Conservation (phyloP, 2,113 vertebrate species). For the Coregonus clupeaformis region DNA sequence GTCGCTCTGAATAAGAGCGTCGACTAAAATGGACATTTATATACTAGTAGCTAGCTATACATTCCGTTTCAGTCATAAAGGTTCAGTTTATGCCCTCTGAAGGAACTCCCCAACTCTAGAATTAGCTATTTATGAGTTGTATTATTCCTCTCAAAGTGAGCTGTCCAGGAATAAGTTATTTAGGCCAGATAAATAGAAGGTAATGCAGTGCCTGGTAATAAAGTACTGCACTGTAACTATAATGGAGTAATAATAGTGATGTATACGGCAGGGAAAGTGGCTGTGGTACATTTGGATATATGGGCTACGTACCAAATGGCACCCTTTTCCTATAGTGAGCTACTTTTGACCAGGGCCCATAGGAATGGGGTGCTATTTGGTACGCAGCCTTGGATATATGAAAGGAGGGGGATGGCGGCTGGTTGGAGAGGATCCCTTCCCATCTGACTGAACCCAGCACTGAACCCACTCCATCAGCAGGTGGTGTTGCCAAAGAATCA, state of each 20-base stretch:
- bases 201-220: conserved; percentile 14
- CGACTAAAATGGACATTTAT: too few relatives aligned
- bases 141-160: conserved; percentile 28
- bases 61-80: too few relatives aligned
- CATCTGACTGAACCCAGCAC: background rate
- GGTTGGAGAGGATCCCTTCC: background rate
- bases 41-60: too few relatives aligned
- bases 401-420: too few relatives aligned
- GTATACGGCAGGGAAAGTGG: conserved; percentile 29
- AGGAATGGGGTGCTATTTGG: too few relatives aligned
- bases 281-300: conserved; percentile 19
- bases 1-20: too few relatives aligned
- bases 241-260: conserved; percentile 60
- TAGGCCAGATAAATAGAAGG: conserved; percentile 5
- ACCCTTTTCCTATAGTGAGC: too few relatives aligned
- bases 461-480: conserved; percentile 27
- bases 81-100: background rate
- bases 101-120: background rate
- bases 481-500: conserved; percentile 22
- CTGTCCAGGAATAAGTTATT: conserved; percentile 24
- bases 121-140: conserved; percentile 18
- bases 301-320: background rate
- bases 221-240: conserved; percentile 36
- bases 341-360: too few relatives aligned
- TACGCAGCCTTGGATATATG: too few relatives aligned